phyloP scores from a whole-genome alignment of 2,113 vertebrate genomes.

The Sigmodon hispidus region DNA sequence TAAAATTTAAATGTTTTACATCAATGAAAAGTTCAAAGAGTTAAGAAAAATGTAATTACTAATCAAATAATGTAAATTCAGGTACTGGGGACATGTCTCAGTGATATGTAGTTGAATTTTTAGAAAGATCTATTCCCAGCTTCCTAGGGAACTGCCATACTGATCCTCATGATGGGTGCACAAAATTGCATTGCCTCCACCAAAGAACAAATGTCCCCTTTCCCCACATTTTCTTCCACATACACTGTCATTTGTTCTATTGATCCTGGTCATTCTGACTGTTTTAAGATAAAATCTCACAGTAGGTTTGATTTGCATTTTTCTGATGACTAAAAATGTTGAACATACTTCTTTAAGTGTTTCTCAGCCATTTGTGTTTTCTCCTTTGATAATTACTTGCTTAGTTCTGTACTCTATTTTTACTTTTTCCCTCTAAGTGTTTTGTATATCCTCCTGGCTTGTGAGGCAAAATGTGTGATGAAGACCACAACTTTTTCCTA shows the following conservation, averaged over 20 bases:
- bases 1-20: constrained; percentile 35
- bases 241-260: no score
- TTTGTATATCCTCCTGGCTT: constrained; percentile 42
- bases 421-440: constrained; percentile 22
- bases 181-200: not conserved
- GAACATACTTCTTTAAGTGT: not conserved
- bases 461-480: not conserved
- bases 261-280: no score
- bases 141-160: not conserved
- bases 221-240: not conserved
- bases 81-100: not conserved
- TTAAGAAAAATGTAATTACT: not conserved
- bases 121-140: no score
- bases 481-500: not conserved
- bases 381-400: not conserved
- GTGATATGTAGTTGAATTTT: no score
- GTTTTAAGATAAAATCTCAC: no score
- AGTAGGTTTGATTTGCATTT: no score
- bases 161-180: not conserved
- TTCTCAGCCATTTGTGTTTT: not conserved
- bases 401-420: not conserved
- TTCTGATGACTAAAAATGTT: not conserved
- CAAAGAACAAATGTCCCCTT: not conserved
- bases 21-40: not conserved
- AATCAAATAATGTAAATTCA: not conserved